These are phyloP conservation scores for Ophonus ardosiacus DNA, from an alignment of 2,888 invertebrate genomes.

Conservation along the genomic window DNA sequence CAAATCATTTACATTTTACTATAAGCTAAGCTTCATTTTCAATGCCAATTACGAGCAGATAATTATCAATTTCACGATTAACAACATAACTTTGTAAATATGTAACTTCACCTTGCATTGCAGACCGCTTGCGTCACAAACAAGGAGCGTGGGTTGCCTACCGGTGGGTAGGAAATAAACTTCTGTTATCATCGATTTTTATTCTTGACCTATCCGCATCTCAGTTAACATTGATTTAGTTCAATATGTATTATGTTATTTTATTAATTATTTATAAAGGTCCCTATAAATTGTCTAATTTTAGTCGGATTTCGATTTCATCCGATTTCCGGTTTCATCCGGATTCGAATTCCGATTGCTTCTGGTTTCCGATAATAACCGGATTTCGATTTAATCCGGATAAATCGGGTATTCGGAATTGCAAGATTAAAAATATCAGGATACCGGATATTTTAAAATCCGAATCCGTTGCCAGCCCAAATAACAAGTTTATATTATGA, in stretches of 20 bases:
- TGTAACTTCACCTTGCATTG: background rate
- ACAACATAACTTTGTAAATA: background rate
- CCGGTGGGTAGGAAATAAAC: constrained; percentile 5
- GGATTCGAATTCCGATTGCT: too few species aligned
- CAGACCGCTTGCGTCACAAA: background rate
- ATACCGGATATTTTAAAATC: too few species aligned
- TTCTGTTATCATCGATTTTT: constrained; percentile 51
- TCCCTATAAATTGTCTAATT: too few species aligned
- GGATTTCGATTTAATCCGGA: too few species aligned
- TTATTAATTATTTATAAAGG: too few species aligned
- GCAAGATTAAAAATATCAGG: too few species aligned
- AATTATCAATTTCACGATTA: constrained; percentile 7
- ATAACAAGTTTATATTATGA: too few species aligned
- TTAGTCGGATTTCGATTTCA: too few species aligned
- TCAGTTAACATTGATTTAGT: background rate
- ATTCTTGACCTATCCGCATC: constrained; percentile 57
- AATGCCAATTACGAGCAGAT: constrained; percentile 3
- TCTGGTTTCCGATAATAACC: too few species aligned
- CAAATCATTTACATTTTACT: constrained; percentile 3
- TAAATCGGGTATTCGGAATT: too few species aligned
- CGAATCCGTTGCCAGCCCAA: too few species aligned
- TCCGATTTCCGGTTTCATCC: too few species aligned
- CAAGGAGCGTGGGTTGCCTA: constrained; percentile 22
- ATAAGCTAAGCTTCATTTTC: constrained; percentile 36
- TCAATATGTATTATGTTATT: background rate